Percentiles rank a stretch among this genome's conserved stretches.
phyloP scores from a whole-genome alignment of 2,113 vertebrate genomes.

The Callospermophilus lateralis region DNA sequence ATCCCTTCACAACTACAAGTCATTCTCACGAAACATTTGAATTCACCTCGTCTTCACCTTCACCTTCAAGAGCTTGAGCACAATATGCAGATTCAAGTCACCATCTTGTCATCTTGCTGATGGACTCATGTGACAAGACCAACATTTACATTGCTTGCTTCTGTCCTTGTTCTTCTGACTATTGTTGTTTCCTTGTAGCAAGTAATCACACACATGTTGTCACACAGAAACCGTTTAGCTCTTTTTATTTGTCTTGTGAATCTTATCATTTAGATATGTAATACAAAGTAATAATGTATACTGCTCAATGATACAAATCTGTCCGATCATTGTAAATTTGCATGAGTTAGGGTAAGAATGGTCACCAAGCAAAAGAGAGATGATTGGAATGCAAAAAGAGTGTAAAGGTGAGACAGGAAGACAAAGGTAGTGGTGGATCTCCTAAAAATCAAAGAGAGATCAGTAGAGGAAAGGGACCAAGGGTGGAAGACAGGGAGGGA shows the following conservation, averaged over 20 bases:
- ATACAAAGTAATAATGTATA: neutral
- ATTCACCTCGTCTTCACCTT: neutral
- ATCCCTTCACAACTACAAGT: conserved; percentile 65
- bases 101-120: conserved; percentile 25
- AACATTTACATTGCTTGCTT: neutral
- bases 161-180: conserved; percentile 7
- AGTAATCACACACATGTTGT: neutral
- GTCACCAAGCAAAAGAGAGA: neutral
- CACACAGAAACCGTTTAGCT: neutral
- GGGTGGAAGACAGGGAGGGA: no score
- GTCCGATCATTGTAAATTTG: neutral
- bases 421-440: no score
- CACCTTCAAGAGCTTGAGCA: conserved; percentile 33
- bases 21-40: conserved; percentile 22
- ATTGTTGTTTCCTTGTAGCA: neutral
- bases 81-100: conserved; percentile 43
- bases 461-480: no score
- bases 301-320: neutral
- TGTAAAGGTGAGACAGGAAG: neutral
- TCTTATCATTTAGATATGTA: conserved; percentile 33
- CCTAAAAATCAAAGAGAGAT: no score
- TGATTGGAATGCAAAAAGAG: neutral
- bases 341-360: neutral
- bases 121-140: neutral
- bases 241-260: conserved; percentile 43